phyloP scores from a whole-genome alignment of 2,113 vertebrate genomes.

The Corythornis vintsioides region DNA sequence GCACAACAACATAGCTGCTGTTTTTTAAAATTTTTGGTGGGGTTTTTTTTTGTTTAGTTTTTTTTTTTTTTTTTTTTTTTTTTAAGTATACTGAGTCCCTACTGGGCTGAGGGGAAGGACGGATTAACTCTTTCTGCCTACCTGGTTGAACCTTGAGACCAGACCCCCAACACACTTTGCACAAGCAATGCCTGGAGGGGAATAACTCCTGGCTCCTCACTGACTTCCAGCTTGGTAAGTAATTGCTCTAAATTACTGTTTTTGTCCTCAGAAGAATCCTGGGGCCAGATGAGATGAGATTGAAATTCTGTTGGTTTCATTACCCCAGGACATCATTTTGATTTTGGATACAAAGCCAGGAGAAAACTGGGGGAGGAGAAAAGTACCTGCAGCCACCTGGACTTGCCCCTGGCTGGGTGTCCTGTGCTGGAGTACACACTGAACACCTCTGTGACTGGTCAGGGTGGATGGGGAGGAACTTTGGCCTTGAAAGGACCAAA shows the following conservation, averaged over 20 bases:
- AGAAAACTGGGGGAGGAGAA: not conserved
- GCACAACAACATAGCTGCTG: too few relatives aligned
- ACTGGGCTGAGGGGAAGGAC: not conserved
- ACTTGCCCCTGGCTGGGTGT: not conserved
- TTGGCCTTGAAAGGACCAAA: not conserved
- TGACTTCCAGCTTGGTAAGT: not conserved
- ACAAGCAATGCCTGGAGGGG: not conserved
- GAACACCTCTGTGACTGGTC: fast-evolving
- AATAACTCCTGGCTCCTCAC: not conserved
- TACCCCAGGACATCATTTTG: not conserved
- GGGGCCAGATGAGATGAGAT: not conserved
- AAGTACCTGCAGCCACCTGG: not conserved
- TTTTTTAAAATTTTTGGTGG: too few relatives aligned
- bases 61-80: not conserved
- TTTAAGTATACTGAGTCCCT: not conserved
- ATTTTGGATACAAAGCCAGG: not conserved
- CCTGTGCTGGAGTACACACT: not conserved
- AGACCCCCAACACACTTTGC: not conserved
- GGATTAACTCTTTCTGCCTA: not conserved
- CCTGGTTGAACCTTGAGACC: not conserved
- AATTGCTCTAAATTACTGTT: not conserved
- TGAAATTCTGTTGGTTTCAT: not conserved
- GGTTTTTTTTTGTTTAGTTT: too few relatives aligned
- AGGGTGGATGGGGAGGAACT: not conserved
- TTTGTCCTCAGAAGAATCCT: not conserved